These are phyloP conservation scores for Macroglossus sobrinus DNA, from an alignment of 2,113 vertebrate species.

Conservation along the genomic window DNA sequence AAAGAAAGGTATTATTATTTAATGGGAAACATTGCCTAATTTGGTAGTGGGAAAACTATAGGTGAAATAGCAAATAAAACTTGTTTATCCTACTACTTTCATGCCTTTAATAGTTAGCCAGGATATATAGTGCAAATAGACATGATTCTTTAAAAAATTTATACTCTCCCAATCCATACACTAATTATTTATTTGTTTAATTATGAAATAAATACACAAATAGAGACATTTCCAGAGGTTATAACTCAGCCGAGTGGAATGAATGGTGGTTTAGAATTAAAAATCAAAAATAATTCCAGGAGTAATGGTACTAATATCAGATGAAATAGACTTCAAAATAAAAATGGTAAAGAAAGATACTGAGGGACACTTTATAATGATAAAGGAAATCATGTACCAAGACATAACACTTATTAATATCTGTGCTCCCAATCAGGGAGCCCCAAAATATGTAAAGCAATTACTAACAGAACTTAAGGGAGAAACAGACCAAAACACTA, in stretches of 20 bases:
- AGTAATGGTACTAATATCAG: no score
- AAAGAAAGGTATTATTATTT: neutral
- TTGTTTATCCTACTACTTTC: neutral
- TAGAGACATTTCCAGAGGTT: neutral
- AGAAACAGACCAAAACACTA: no score
- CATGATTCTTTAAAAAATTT: neutral
- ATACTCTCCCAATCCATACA: neutral
- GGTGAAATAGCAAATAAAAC: no score
- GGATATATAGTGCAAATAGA: neutral
- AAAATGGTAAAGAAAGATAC: no score
- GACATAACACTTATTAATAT: no score
- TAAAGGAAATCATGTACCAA: no score
- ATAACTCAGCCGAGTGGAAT: neutral
- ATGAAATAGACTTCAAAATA: no score
- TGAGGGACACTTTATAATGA: no score
- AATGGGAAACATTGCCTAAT: neutral
- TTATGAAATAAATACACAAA: neutral
- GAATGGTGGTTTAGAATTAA: neutral
- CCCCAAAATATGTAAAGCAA: no score
- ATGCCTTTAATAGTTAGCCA: neutral
- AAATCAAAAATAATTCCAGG: neutral
- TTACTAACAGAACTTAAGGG: no score
- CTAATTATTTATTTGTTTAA: neutral
- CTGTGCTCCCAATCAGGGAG: no score
- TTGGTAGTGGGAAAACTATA: neutral